Evolutionary conservation across 2,113 vertebrate species (phyloP).

Genomic region (Xenotilapia longispinis): DNA sequence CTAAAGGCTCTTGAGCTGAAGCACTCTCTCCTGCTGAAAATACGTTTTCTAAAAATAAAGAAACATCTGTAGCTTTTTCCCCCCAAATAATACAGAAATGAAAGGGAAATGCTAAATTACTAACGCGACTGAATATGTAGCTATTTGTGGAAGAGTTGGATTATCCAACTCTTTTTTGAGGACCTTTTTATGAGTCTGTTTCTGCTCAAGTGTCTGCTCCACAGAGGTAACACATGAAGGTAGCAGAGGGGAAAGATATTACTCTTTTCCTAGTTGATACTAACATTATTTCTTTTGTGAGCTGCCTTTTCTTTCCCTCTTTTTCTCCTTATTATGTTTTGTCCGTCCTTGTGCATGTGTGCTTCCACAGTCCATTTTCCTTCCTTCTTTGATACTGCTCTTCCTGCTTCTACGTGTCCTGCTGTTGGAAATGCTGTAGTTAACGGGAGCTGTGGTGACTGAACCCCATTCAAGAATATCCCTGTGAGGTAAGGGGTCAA

Average conservation of each 20-base stretch:
- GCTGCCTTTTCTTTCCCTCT: slow-evolving; percentile 39
- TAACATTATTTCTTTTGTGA: slow-evolving; percentile 27
- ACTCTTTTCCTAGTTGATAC: neutral
- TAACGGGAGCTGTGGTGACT: slow-evolving; percentile 94
- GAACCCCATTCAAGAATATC: slow-evolving; percentile 93
- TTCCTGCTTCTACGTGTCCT: neutral
- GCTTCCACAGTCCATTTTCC: neutral
- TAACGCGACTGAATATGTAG: neutral
- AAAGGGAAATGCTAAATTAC: neutral
- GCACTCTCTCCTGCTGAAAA: neutral
- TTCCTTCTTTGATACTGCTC: neutral
- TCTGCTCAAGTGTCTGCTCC: slow-evolving; percentile 34
- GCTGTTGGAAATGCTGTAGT: slow-evolving; percentile 72
- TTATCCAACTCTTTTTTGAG: neutral
- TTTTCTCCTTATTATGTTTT: neutral
- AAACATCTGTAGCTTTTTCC: neutral
- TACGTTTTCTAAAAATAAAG: neutral
- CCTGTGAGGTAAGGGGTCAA: slow-evolving; percentile 96
- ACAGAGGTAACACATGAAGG: slow-evolving; percentile 1
- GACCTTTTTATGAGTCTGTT: neutral
- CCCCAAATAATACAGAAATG: neutral
- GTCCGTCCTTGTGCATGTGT: neutral
- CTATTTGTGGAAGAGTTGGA: neutral
- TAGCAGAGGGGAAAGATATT: neutral
- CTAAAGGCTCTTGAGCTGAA: slow-evolving; percentile 49